Evolutionary conservation across 1,140 invertebrate species (phyloP), one percentile per base, ranked within the genome.

Genomic region (Drosophila bocqueti): DNA sequence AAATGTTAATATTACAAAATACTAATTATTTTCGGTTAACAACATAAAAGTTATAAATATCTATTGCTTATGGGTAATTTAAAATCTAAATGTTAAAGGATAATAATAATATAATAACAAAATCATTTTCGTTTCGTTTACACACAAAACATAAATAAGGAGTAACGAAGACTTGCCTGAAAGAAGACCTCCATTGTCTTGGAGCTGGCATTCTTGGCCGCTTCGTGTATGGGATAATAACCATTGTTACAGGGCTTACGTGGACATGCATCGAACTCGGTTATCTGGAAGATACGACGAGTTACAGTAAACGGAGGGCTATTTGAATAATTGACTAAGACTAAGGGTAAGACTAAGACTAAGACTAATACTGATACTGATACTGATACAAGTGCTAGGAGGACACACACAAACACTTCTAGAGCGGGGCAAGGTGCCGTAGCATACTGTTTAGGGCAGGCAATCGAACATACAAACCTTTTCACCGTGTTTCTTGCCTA

Each of bases 171-270:
- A 91, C 91, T 92, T 84, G 87, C 92, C 86, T 95, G 94, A 47
- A 96, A 94, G 58, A 96, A 94, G 24, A 96, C 95, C 91, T 97
- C 96, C 95, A 98, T 95, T 31, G 97, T 97, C 77, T 95, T 95
- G 0, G 96, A 96, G 13, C 97, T 97, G 45, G 97, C 97, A 92
- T 97, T 97, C 91, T 97, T 97, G 9, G 97, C 97, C 6, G 97
- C 97, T 79, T 97, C 95, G 91, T 98, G 97, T 67, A 98, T 97
- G 4, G 97, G 96, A 93, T 97, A 97, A 92, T 96, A 97, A 13
- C 97, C 97, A 93, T 97, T 96, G 91, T 97, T 96, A 93, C 97
- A 97, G 3, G 95, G 95, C 69, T 94, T 94, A 79, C 95, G 94
- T 26, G 95, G 95, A 90, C 95, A 95, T 52, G 96, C 96, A 72